Evolutionary conservation across 2,888 invertebrate genomes (phyloP), one percentile per base, ranked within the genome.

Genomic region (Villa cingulata): DNA sequence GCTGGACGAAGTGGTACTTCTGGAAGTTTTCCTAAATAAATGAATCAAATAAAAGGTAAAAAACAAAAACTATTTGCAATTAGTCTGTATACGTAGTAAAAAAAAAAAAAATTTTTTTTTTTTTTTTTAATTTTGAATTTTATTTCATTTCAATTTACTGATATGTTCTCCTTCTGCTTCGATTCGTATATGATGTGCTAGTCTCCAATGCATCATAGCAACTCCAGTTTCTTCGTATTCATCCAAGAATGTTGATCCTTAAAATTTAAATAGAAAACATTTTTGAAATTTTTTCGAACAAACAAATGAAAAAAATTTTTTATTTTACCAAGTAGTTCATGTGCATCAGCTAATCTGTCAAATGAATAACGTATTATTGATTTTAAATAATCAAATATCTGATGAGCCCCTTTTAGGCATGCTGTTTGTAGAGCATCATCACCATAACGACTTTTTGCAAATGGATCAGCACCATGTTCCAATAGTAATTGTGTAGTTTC

Each of bases 361-460:
- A 76, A 70, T 20, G 74, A 59, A 67, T 86, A 89, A 43, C 65
- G 62, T 53, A 78, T 73, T 55, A 73, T 72, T 44, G 73, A 70
- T 57, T 80, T 75, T 46, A 91, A 72, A 66, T 83, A 79, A 52
- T 80, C 76, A 59, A 84, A 82, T 56, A 83, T 79, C 53, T 77
- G 77, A 52, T 75, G 75, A 2, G 85, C 83, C 44, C 85, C 86
- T 65, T 85, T 86, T 12, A 90, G 72, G 62, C 86, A 86, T 16
- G 90, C 88, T 29, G 86, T 87, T 61, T 87, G 86, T 57, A 92
- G 70, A 29, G 91, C 90, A 71, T 91, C 90, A 68, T 91, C 91
- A 19, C 88, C 86, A 61, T 84, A 83, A 56, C 86, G 76, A 56
- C 87, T 86, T 53, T 74, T 74, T 20, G 83, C 76, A 62, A 73